Base-by-base conservation (phyloP, 2,888 invertebrate genomes). In the Drosophila phalerata region DNA sequence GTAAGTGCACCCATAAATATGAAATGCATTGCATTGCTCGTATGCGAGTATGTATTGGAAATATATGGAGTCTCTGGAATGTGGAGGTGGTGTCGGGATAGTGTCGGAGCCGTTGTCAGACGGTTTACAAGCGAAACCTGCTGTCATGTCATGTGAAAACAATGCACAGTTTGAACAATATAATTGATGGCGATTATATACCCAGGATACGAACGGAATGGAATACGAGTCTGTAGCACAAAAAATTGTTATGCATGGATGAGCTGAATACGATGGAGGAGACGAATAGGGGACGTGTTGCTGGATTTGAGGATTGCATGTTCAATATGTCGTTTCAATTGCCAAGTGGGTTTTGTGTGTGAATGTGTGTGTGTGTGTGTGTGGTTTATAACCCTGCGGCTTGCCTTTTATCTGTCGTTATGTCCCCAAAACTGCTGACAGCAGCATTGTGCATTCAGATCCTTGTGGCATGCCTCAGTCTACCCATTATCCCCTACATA, bases 1-100 rank as follows among this genome's bases (percentile, higher is more conserved):
- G 95, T 95, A 93, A 93, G 91, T 87, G 47, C 67, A 42, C 30
- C 30, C 48, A 69, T 56, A 73, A 63, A 73, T 63, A 62, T 55
- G 34, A 19, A 53, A 57, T 60, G 47, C 13, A 45, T 22, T 60
- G 47, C 13, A 45, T 22, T 1, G 22, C 19, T 25, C 4, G 25
- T 25, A 25, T 5, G 10, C 10, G 22, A 32, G 13, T 42, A 32
- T 15, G 48, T 11, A 47, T 60, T n/a, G 37, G 5, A 17, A 19
- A 30, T 56, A 45, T 38, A 13, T 15, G 9, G 1, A 22, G n/a
- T 51, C 22, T 5, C n/a, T 22, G n/a, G 25, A 28, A 30, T 25
- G 45, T 43, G 15, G n/a, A n/a, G n/a, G n/a, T n/a, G n/a, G n/a
- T n/a, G n/a, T n/a, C n/a, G n/a, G 34, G 13, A 37, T 57, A 47